Evolutionary conservation across 1,140 invertebrate genomes (phyloP).

Genomic region (Palaemon carinicauda): DNA sequence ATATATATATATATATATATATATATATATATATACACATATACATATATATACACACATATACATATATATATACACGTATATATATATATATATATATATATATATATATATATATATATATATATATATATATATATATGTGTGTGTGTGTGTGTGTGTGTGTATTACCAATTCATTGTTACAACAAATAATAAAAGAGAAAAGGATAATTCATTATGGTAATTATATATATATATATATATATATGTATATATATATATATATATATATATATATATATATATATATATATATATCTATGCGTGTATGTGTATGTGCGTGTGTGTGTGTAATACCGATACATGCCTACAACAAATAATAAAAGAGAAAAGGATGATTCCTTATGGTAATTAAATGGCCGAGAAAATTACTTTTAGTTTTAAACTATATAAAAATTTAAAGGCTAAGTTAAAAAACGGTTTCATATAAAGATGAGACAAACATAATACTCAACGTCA

Average conservation of each 20-base stretch:
- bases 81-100: background rate
- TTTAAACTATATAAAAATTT: too few relatives aligned
- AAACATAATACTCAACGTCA: too few relatives aligned
- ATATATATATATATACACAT: background rate
- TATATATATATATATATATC: background rate
- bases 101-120: background rate
- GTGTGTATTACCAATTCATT: too few relatives aligned
- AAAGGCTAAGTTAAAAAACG: too few relatives aligned
- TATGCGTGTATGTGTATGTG: background rate
- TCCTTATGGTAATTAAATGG: too few relatives aligned
- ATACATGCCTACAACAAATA: too few relatives aligned
- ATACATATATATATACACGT: background rate
- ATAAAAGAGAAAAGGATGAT: too few relatives aligned
- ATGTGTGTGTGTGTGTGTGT: background rate
- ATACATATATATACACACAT: background rate
- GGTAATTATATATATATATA: background rate
- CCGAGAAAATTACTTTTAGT: too few relatives aligned
- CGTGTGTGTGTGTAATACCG: too few relatives aligned
- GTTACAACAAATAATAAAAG: too few relatives aligned
- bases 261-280: conserved; percentile 2
- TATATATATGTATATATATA: background rate
- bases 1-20: background rate
- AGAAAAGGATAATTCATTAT: too few relatives aligned
- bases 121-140: background rate
- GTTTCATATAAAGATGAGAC: too few relatives aligned